phyloP scores from a whole-genome alignment of 1,140 invertebrate species.

The Drosophila pseudoananassae region DNA sequence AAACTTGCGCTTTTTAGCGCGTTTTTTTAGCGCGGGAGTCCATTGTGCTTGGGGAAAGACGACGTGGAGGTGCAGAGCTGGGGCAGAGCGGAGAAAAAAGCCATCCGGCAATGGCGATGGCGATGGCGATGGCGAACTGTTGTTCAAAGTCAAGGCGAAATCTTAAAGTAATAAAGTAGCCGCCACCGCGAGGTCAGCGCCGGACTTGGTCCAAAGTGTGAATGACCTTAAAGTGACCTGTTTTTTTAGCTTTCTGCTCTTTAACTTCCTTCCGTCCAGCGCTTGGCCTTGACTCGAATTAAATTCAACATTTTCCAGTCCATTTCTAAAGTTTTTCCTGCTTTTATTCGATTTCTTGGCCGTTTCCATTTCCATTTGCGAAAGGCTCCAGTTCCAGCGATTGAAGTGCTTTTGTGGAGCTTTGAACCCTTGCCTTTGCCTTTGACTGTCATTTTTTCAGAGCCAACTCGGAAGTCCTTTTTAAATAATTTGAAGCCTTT shows the following conservation, averaged over 20 bases:
- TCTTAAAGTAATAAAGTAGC: conserved; percentile 83
- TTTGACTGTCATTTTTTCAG: conserved; percentile 48
- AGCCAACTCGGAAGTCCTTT: conserved; percentile 46
- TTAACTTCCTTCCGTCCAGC: conserved; percentile 39
- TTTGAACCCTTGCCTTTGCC: conserved; percentile 26
- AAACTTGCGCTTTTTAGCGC: conserved; percentile 69
- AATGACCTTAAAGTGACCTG: conserved; percentile 80
- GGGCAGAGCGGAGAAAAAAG: conserved; percentile 52
- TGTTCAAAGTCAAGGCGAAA: conserved; percentile 82
- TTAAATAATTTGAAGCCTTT: conserved; percentile 71
- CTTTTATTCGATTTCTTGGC: conserved; percentile 1
- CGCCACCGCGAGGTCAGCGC: conserved; percentile 64
- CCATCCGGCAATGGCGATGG: conserved; percentile 30
- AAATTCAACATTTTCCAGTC: conserved; percentile 66
- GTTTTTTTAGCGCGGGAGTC: conserved; percentile 54
- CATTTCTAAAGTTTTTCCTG: conserved; percentile 21
- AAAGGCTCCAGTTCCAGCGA: not conserved
- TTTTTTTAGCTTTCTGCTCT: conserved; percentile 28
- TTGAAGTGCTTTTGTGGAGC: conserved; percentile 31
- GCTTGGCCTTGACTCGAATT: conserved; percentile 69
- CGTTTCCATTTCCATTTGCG: conserved; percentile 7
- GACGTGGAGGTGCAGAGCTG: conserved; percentile 34
- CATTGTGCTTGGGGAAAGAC: conserved; percentile 47
- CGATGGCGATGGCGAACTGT: conserved; percentile 50
- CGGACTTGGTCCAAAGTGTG: conserved; percentile 53